Conservation (phyloP, 1,140 invertebrate species). For the Bombyx mandarina region DNA sequence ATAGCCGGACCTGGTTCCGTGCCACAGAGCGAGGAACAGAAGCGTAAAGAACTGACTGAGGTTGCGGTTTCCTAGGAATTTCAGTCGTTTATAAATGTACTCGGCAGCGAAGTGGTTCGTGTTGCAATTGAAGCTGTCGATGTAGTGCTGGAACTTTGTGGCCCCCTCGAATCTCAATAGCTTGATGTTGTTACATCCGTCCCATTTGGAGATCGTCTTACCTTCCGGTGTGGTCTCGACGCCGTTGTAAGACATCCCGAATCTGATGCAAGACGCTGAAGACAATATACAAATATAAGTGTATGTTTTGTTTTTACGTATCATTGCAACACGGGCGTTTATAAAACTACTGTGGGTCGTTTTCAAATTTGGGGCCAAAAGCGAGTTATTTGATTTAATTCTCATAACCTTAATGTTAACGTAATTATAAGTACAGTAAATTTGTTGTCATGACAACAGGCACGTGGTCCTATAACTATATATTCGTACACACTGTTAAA, state of each 20-base stretch:
- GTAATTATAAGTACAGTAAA: too few relatives aligned
- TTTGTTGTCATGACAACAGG: too few relatives aligned
- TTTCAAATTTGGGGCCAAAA: too few relatives aligned
- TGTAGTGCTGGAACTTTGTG: conserved; percentile 86
- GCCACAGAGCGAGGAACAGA: conserved; percentile 92
- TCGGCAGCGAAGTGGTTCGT: conserved; percentile 93
- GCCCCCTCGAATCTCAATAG: conserved; percentile 82
- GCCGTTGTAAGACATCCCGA: conserved; percentile 88
- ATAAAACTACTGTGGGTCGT: too few relatives aligned
- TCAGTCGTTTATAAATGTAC: conserved; percentile 93
- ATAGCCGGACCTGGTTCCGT: conserved; percentile 92
- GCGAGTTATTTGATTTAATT: too few relatives aligned
- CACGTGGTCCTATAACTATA: too few relatives aligned
- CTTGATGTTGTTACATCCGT: conserved; percentile 90
- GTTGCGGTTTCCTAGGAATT: conserved; percentile 89
- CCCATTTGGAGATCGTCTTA: conserved; percentile 75
- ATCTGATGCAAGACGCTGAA: conserved; percentile 72
- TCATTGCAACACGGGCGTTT: neutral
- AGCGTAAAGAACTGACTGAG: conserved; percentile 87
- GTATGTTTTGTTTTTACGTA: too few relatives aligned
- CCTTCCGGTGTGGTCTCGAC: conserved; percentile 64
- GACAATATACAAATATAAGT: neutral
- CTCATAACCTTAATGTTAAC: too few relatives aligned
- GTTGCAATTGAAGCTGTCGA: conserved; percentile 92
- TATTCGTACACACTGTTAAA: too few relatives aligned